Conservation (phyloP, 2,113 vertebrate genomes). For the Turdus rufiventris region DNA sequence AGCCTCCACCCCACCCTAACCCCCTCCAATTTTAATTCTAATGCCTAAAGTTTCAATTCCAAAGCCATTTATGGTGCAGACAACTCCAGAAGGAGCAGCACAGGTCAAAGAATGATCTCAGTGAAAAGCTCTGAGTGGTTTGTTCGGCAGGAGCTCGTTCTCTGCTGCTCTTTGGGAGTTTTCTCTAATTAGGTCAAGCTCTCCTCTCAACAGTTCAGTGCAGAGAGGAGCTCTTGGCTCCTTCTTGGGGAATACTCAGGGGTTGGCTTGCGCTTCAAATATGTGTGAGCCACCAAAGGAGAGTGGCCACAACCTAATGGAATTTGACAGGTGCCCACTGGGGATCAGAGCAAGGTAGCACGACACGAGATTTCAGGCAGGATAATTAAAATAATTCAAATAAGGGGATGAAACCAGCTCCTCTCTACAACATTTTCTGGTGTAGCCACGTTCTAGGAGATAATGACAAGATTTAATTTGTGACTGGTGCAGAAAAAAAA, state of each 20-base stretch:
- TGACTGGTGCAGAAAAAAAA: background rate
- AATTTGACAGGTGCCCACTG: conserved; percentile 22
- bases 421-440: background rate
- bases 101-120: background rate
- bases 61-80: background rate
- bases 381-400: conserved; percentile 49
- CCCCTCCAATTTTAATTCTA: background rate
- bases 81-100: background rate
- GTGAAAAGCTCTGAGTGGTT: background rate
- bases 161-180: background rate
- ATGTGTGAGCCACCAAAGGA: background rate
- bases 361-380: background rate
- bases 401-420: background rate
- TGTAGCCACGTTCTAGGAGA: fast-evolving
- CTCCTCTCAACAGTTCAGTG: background rate
- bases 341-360: background rate
- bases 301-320: background rate
- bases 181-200: conserved; percentile 46
- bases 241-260: background rate
- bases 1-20: background rate
- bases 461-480: background rate
- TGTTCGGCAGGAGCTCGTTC: background rate
- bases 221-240: conserved; percentile 4
- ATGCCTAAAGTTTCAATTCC: background rate
- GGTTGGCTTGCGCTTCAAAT: background rate